phyloP scores from a whole-genome alignment of 2,113 vertebrate genomes.

The human (Homo sapiens) region GRCh38 chr1:238266501-238267000 shows the following conservation, averaged over 20 bases:
- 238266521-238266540: no score
- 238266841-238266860: no score
- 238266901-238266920: no score
- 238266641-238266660: background rate
- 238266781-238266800: no score
- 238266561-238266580: background rate
- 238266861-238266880: no score
- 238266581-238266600: background rate
- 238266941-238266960: no score
- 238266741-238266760: background rate
- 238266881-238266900: no score
- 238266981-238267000: no score
- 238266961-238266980: no score
- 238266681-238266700: background rate
- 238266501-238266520: background rate
- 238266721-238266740: background rate
- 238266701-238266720: background rate
- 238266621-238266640: background rate
- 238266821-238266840: no score
- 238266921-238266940: no score
- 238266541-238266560: background rate
- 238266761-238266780: background rate
- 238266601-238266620: background rate
- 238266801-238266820: no score
- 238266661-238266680: background rate